Evolutionary conservation across 64 coral and sea anemone species (phyloP), one percentile per base, ranked within the genome.

Genomic region (Dendrophyllia cribrosa): DNA sequence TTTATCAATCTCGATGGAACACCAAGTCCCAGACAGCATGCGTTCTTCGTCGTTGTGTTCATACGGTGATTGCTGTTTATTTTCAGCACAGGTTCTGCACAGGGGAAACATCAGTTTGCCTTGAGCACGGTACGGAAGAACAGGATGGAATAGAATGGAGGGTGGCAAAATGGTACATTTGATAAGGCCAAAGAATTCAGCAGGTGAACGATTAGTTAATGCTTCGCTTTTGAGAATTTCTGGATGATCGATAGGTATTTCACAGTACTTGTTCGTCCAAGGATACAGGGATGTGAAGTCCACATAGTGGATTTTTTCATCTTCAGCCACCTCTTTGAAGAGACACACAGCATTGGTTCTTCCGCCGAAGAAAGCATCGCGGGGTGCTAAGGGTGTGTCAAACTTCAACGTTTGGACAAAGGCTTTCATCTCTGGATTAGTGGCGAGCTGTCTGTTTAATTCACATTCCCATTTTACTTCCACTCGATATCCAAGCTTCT

Each of bases 241-340:
- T 0, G 34, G 34, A 34, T 34, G 34, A 34, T 34, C 34, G 2
- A 34, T 34, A 2, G 34, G 34, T 2, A 34, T 2, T 34, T 34
- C 34, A 34, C 34, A 34, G 34, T 34, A 34, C 66, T 87, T 88
- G 20, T 93, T 93, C 58, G 58, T 65, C 83, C 90, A 92, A 7
- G 80, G 90, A 12, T 92, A 92, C 17, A 85, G 58, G 26, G 69
- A 70, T 3, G 78, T 89, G 67, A 94, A 90, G n/a, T 94, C 93
- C 0, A 94, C 93, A 20, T 94, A 89, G 12, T 85, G 63, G 15
- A 88, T 89, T 47, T 89, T 94, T 50, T 89, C 92, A 4, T 59
- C 76, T 26, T 26, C 19, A 5, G 19, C 3, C 5, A 66, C 58
- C 23, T 90, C 23, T n/a, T 66, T 51, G 66, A 67, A 85, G 0